Evolutionary conservation across 2,113 vertebrate genomes (phyloP), one percentile per base, ranked within the genome.

Genomic region (Polyodon spathula): DNA sequence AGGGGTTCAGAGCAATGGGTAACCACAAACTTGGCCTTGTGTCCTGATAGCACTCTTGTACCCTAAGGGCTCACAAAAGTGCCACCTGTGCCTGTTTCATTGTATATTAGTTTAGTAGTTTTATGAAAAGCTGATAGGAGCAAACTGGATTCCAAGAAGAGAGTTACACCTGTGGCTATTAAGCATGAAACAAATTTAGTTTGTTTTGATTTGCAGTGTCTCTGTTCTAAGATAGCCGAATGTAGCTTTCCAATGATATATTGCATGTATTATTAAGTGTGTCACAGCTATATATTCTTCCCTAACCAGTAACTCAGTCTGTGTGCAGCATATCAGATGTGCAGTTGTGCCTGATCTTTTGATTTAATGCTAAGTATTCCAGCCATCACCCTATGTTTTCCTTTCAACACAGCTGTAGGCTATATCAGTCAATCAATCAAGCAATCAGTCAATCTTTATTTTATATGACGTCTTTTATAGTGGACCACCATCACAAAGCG

Each of bases 11-110:
- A 76, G 67, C 66, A 51, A 57, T 65, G 66, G 65, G 63, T 75
- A 78, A 73, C 71, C 73, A 66, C 74, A 76, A 79, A 82, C 73
- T 83, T 87, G 79, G 78, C 73, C 78, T 67, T 38, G 61, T 78
- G 76, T 79, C 73, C 71, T 65, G 67, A 76, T 70, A 71, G 80
- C 84, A 77, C 64, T 51, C 66, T 82, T 73, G 68, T 77, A 64
- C 70, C 79, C 71, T 9, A 37, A 74, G 74, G 71, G 65, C 69
- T 82, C 63, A 63, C 67, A 68, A 68, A 74, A 70, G 65, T 62
- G 63, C 58, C 57, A 74, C 66, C 70, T 56, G 60, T 58, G 60
- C 68, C 62, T 56, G 41, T 70, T 71, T 71, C 62, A 63, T 70
- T 48, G 61, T 65, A 48, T 71, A 48, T 59, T 71, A 62, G 54